These are phyloP conservation scores for Drosophila neotestacea DNA, from an alignment of 2,888 invertebrate species.

Conservation along the genomic window DNA sequence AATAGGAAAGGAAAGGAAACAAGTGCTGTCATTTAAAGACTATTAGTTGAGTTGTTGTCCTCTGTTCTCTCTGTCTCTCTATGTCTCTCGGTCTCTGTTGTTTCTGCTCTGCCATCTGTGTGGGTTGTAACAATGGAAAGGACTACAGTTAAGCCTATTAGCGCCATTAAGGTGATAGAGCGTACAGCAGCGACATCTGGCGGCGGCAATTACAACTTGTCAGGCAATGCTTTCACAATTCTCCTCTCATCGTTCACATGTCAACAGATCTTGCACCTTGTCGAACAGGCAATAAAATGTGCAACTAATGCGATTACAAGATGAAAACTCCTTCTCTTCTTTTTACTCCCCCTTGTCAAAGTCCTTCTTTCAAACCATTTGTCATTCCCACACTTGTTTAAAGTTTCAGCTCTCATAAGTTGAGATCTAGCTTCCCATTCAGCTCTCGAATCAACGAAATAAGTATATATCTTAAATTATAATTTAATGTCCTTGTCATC, in stretches of 20 bases:
- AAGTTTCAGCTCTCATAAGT: not conserved
- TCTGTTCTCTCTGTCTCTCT: not conserved
- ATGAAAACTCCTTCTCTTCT: not conserved
- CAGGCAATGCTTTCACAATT: slow-evolving; percentile 46
- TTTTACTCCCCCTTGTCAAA: not conserved
- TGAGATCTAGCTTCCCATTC: not conserved
- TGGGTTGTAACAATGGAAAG: slow-evolving; percentile 4
- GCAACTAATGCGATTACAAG: slow-evolving; percentile 77
- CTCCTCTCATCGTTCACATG: slow-evolving; percentile 20
- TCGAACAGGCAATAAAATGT: slow-evolving; percentile 66
- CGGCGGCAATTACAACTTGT: slow-evolving; percentile 50
- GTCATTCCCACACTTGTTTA: not conserved
- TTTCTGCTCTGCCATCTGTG: not conserved
- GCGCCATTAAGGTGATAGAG: slow-evolving; percentile 32
- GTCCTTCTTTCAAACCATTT: not conserved
- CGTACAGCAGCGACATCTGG: slow-evolving; percentile 40
- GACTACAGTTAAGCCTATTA: slow-evolving; percentile 55
- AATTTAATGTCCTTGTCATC: slow-evolving; percentile 58
- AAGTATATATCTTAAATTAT: slow-evolving; percentile 69
- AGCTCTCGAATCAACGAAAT: slow-evolving; percentile 52
- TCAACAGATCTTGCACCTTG: slow-evolving; percentile 36
- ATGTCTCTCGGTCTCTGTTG: not conserved
- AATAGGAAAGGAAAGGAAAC: slow-evolving; percentile 11
- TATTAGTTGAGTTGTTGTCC: slow-evolving; percentile 1
- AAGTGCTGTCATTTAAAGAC: slow-evolving; percentile 44